phyloP scores from a whole-genome alignment of 2,888 invertebrate genomes.

The Trissolcus brochymenae region DNA sequence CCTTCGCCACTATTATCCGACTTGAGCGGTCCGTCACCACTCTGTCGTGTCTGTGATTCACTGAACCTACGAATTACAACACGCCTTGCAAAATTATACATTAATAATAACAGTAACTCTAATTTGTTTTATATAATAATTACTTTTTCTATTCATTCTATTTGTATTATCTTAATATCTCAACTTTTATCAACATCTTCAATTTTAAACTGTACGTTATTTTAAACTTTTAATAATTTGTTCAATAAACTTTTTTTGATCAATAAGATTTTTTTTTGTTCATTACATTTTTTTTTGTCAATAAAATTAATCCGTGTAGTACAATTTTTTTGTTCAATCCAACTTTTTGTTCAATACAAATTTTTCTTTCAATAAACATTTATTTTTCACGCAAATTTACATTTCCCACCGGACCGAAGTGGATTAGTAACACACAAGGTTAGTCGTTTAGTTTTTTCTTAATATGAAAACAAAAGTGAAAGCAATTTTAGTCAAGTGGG shows the following conservation, averaged over 20 bases:
- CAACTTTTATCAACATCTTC: neutral
- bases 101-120: slow-evolving; percentile 29
- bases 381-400: slow-evolving; percentile 1
- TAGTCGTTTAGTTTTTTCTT: slow-evolving; percentile 12
- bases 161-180: slow-evolving; percentile 2
- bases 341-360: neutral
- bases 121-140: slow-evolving; percentile 3
- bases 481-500: slow-evolving; percentile 9
- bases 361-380: neutral
- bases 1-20: slow-evolving; percentile 74
- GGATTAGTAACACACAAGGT: slow-evolving; percentile 4
- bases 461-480: slow-evolving; percentile 6
- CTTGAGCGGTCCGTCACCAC: slow-evolving; percentile 74
- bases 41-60: slow-evolving; percentile 75
- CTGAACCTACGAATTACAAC: slow-evolving; percentile 76
- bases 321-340: too few species aligned
- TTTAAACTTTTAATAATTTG: neutral
- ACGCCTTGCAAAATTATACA: slow-evolving; percentile 68
- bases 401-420: too few species aligned
- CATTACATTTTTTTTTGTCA: neutral
- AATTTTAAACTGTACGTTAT: neutral
- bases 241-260: neutral
- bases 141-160: neutral
- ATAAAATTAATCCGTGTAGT: neutral
- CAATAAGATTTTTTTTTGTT: neutral